These are phyloP conservation scores for Lithobates pipiens DNA, from an alignment of 2,797 vertebrate genomes.

Conservation along the genomic window DNA sequence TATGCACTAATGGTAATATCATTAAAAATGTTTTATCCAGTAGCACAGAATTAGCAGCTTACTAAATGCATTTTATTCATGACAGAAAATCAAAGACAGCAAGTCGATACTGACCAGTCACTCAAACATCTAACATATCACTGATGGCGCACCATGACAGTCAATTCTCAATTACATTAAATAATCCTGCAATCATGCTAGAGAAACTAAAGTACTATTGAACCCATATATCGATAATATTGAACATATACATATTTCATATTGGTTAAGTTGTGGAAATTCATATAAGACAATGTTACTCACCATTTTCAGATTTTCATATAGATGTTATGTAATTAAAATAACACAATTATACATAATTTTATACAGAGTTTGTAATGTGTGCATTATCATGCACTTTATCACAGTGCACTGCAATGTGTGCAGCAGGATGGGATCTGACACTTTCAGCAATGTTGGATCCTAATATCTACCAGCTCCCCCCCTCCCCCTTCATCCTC, in stretches of 20 bases:
- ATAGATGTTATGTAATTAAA: neutral
- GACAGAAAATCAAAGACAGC: neutral
- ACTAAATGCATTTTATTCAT: conserved; percentile 11
- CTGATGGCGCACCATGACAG: neutral
- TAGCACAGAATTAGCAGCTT: neutral
- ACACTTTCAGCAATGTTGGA: too few relatives aligned
- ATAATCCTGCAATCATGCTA: neutral
- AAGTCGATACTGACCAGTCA: neutral
- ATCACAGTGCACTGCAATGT: too few relatives aligned
- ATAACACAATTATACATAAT: neutral
- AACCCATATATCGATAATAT: neutral
- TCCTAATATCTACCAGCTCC: too few relatives aligned
- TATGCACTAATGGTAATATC: neutral
- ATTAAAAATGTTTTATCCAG: neutral
- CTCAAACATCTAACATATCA: neutral
- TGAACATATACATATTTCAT: conserved; percentile 1
- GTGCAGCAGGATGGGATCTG: too few relatives aligned
- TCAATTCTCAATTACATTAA: conserved; percentile 5
- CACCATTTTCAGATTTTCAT: neutral
- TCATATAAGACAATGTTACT: neutral
- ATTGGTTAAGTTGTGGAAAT: neutral
- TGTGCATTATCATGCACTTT: neutral
- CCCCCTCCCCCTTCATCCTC: too few relatives aligned
- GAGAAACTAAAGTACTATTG: neutral
- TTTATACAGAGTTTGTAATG: neutral